phyloP scores from a whole-genome alignment of 2,113 vertebrate genomes.

The Dolichallabes microphthalmus region DNA sequence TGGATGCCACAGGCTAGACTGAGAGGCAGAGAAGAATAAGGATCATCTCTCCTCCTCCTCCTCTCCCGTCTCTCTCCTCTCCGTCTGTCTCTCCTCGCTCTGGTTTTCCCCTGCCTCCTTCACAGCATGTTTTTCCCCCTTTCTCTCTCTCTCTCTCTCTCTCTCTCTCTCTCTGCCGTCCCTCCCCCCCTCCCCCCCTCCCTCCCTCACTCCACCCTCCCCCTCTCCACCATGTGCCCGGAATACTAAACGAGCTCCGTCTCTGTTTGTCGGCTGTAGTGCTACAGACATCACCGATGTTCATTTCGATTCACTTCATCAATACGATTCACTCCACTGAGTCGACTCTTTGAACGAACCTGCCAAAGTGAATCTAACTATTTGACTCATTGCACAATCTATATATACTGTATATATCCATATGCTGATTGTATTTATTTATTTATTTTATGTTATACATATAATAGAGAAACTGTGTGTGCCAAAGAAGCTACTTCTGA shows the following conservation, averaged over 20 bases:
- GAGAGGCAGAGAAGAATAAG: slow-evolving; percentile 67
- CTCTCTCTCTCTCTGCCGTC: slow-evolving; percentile 51
- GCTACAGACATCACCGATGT: slow-evolving; percentile 71
- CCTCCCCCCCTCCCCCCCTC: slow-evolving; percentile 63
- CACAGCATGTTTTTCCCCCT: slow-evolving; percentile 57
- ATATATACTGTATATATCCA: no score
- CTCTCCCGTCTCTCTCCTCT: slow-evolving; percentile 62
- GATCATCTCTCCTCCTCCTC: slow-evolving; percentile 65
- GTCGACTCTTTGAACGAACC: neutral
- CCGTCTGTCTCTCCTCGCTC: slow-evolving; percentile 54
- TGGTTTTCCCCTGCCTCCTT: slow-evolving; percentile 68
- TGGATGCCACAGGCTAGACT: slow-evolving; percentile 56
- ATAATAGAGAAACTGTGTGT: no score
- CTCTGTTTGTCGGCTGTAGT: slow-evolving; percentile 64
- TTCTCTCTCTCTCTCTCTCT: slow-evolving; percentile 66
- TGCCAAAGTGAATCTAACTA: neutral
- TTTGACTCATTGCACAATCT: neutral
- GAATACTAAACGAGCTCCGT: slow-evolving; percentile 75
- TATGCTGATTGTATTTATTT: no score
- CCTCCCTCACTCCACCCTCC: slow-evolving; percentile 63
- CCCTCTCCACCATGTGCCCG: slow-evolving; percentile 68
- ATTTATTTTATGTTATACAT: no score
- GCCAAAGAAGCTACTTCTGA: no score
- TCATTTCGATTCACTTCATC: slow-evolving; percentile 12
- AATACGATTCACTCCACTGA: neutral